Conservation (phyloP, 2,797 vertebrate genomes). For the Typhlichthys eigenmanni region DNA sequence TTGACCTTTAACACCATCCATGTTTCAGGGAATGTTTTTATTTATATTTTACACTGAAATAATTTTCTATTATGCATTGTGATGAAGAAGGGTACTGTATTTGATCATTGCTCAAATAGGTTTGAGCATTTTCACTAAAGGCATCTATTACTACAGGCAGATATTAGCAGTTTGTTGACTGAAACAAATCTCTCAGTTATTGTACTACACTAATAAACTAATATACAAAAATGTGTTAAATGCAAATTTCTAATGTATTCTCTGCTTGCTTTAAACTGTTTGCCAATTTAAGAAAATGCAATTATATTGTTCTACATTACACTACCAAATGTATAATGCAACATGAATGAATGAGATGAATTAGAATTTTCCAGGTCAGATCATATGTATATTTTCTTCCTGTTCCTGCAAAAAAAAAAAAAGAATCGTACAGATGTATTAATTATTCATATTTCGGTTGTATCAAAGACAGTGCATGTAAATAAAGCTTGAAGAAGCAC, state of each 20-base stretch:
- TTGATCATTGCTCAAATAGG: constrained; percentile 6
- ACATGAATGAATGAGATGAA: constrained; percentile 26
- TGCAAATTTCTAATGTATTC: background rate
- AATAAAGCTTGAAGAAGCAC: constrained; percentile 96
- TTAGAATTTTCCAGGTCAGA: constrained; percentile 34
- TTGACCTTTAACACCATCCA: background rate
- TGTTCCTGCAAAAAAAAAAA: constrained; percentile 55
- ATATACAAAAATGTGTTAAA: background rate
- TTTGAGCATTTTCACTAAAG: constrained; percentile 6
- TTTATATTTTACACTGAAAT: background rate
- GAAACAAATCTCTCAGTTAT: constrained; percentile 8
- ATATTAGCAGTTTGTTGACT: constrained; percentile 1
- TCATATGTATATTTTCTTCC: constrained; percentile 48
- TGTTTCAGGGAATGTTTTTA: constrained; percentile 19
- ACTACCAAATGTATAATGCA: background rate
- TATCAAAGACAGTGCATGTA: constrained; percentile 94
- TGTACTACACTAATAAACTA: background rate
- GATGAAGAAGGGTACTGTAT: constrained; percentile 8
- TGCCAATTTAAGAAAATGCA: background rate
- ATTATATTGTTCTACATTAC: constrained; percentile 13
- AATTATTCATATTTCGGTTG: constrained; percentile 88
- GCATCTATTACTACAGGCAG: constrained; percentile 16
- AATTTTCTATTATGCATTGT: background rate
- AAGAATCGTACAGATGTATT: constrained; percentile 83
- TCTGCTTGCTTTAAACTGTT: background rate